phyloP scores from a whole-genome alignment of 2,797 vertebrate species.

The Urosaurus nigricauda region DNA sequence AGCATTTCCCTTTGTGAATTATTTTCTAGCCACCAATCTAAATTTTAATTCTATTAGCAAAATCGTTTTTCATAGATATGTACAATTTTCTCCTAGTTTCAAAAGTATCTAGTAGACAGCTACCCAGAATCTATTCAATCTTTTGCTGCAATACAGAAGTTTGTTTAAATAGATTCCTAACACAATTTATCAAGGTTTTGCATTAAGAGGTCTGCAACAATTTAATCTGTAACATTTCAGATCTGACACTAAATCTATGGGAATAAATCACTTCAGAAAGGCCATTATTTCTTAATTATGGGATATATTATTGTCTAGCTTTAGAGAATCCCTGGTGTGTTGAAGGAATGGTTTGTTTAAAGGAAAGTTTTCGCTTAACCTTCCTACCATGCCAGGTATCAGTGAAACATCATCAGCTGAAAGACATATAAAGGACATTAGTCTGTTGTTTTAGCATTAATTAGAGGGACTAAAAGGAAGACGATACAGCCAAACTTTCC shows the following conservation, averaged over 20 bases:
- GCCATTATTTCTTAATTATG: conserved; percentile 72
- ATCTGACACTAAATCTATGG: conserved; percentile 65
- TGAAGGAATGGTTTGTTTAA: conserved; percentile 52
- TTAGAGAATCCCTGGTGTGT: conserved; percentile 46
- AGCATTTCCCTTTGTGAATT: conserved; percentile 40
- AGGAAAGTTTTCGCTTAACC: conserved; percentile 57
- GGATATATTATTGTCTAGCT: conserved; percentile 53
- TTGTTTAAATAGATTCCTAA: conserved; percentile 57
- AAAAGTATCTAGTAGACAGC: not conserved
- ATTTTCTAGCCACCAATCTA: conserved; percentile 13
- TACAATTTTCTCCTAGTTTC: rapidly evolving
- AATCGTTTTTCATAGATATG: not conserved
- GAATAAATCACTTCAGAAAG: conserved; percentile 69
- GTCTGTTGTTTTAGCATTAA: conserved; percentile 9
- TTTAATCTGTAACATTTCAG: conserved; percentile 62
- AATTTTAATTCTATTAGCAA: conserved; percentile 36
- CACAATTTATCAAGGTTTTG: conserved; percentile 56
- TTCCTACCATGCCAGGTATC: conserved; percentile 54
- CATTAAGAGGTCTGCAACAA: conserved; percentile 55
- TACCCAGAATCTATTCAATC: conserved; percentile 34
- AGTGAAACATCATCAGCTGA: conserved; percentile 58
- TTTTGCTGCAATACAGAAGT: conserved; percentile 32
- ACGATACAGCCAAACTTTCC: rapidly evolving
- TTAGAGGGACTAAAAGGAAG: not conserved
- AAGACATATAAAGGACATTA: conserved; percentile 49